phyloP scores from a whole-genome alignment of 1,140 invertebrate species.

The Aphelenchoides fujianensis region DNA sequence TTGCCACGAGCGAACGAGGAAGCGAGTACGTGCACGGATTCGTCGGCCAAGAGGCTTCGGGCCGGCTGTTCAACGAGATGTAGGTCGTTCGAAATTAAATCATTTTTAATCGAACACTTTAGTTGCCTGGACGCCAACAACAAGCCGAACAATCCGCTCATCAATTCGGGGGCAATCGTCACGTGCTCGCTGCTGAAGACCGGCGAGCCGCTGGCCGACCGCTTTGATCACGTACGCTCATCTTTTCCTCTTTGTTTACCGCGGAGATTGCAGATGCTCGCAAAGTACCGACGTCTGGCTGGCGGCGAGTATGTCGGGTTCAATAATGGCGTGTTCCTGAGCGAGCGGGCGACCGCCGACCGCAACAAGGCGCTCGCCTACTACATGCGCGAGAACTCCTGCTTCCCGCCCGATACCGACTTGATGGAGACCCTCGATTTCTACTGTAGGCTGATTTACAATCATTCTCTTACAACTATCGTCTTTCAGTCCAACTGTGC shows the following conservation, averaged over 20 bases:
- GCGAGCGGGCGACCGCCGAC: slow-evolving; percentile 65
- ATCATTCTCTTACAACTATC: background rate
- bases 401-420: slow-evolving; percentile 65
- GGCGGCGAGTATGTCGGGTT: slow-evolving; percentile 89
- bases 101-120: too few species aligned
- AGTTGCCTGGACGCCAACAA: slow-evolving; percentile 78
- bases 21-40: slow-evolving; percentile 69
- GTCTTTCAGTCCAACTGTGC: slow-evolving; percentile 70
- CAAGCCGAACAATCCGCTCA: slow-evolving; percentile 97
- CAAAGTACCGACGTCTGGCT: slow-evolving; percentile 70
- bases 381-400: slow-evolving; percentile 64
- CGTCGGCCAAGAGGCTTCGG: slow-evolving; percentile 91
- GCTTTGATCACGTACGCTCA: slow-evolving; percentile 66
- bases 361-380: slow-evolving; percentile 66
- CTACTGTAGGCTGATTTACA: slow-evolving; percentile 66
- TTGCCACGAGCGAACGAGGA: too few species aligned
- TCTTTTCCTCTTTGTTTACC: slow-evolving; percentile 64
- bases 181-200: slow-evolving; percentile 64
- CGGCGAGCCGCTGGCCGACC: slow-evolving; percentile 45
- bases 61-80: slow-evolving; percentile 89
- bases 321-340: slow-evolving; percentile 78
- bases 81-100: slow-evolving; percentile 80
- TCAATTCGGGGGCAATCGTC: slow-evolving; percentile 93
- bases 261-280: slow-evolving; percentile 63
- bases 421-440: slow-evolving; percentile 96